A percentile compares a stretch with the other conserved stretches of the same genome.
These are phyloP conservation scores for Oxyteleia sp. DNA, from an alignment of 2,888 invertebrate genomes.

Conservation along the genomic window DNA sequence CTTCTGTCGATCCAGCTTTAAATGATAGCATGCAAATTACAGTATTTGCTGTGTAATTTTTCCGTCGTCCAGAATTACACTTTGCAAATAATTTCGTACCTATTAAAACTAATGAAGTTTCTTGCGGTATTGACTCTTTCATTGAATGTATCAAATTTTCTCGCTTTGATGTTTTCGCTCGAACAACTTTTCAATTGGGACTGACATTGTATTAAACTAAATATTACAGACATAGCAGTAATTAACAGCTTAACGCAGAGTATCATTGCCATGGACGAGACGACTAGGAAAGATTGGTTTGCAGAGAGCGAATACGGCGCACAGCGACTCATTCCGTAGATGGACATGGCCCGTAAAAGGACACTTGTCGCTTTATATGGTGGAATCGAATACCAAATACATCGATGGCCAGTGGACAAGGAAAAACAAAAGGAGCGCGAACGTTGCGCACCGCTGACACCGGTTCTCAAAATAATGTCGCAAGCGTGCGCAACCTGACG, in stretches of 20 bases:
- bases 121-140: no score
- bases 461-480: constrained; percentile 80
- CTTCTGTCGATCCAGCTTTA: no score
- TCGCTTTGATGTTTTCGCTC: neutral
- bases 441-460: constrained; percentile 74
- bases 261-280: constrained; percentile 67
- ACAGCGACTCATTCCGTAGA: constrained; percentile 81
- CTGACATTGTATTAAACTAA: neutral
- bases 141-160: neutral
- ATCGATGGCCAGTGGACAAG: constrained; percentile 80
- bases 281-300: constrained; percentile 81
- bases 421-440: constrained; percentile 83
- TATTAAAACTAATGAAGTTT: no score
- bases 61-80: no score
- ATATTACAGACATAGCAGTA: constrained; percentile 28
- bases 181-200: neutral
- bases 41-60: no score
- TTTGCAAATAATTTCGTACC: no score
- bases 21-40: no score
- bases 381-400: constrained; percentile 84
- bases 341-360: constrained; percentile 85
- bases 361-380: constrained; percentile 86
- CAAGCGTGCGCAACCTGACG: constrained; percentile 44
- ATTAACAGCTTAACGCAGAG: constrained; percentile 55
- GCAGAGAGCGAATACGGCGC: constrained; percentile 67